A percentile compares a stretch with the other conserved stretches of the same genome.
Conservation (phyloP, 1,140 invertebrate species). For the Cataglyphis hispanica region DNA sequence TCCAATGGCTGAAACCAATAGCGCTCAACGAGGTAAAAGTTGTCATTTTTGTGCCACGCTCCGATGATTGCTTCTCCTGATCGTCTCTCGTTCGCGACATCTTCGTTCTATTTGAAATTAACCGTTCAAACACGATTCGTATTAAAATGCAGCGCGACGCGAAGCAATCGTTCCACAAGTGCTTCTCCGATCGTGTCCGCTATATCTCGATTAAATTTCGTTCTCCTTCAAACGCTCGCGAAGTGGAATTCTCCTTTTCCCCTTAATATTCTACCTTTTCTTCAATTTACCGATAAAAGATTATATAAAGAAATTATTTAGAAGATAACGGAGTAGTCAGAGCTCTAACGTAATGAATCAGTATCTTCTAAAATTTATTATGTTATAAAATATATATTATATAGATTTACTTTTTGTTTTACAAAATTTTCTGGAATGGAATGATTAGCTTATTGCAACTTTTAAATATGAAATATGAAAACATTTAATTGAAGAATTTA, state of each 20-base stretch:
- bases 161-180: background rate
- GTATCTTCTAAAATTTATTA: background rate
- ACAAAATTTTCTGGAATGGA: no score
- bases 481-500: no score
- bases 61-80: constrained; percentile 12
- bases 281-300: constrained; percentile 18
- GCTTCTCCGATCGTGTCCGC: background rate
- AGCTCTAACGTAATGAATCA: background rate
- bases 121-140: constrained; percentile 39
- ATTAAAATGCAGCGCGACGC: constrained; percentile 9
- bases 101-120: constrained; percentile 43
- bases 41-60: constrained; percentile 24
- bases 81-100: constrained; percentile 22
- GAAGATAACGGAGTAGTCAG: background rate
- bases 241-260: constrained; percentile 4
- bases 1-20: constrained; percentile 19
- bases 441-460: no score
- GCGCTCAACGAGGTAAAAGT: background rate
- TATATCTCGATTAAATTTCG: constrained; percentile 42
- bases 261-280: background rate
- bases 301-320: constrained; percentile 15
- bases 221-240: constrained; percentile 9
- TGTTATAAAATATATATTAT: background rate
- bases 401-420: background rate
- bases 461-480: no score